Evolutionary conservation across 2,888 invertebrate species (phyloP), one percentile per base, ranked within the genome.

Genomic region (Yponomeuta sedellus): DNA sequence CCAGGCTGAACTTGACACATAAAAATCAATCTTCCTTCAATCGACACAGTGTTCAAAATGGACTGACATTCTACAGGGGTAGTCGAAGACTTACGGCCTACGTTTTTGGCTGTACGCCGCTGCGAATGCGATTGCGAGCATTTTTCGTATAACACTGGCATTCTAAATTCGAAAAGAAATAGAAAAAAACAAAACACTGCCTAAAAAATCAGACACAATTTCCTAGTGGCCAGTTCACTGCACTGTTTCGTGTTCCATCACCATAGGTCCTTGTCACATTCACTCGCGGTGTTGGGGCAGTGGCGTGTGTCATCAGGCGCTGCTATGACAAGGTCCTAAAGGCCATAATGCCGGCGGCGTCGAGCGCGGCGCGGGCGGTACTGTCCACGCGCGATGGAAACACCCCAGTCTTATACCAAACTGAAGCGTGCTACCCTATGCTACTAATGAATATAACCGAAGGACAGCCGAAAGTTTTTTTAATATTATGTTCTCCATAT

Each of bases 301-400:
- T 16, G 44, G 12, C 8, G 44, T 52, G 16, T 52, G 44, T 83
- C 20, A 58, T 11, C 19, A 58, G 20, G 20, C 11, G 63, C 44
- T 11, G 34, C 44, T 52, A 52, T 52, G 44, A 52, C 44, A 52
- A 52, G 44, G 44, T 52, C 16, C 44, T 52, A 52, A 52, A 52
- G 44, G 44, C 44, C 44, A 52, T 52, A 16, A 52, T 52, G 16
- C 40, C 19, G 39, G 63, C 63, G 40, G n/a, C 44, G 44, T 80
- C 81, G 81, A 80, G 83, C 83, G 81, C 88, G 84, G 85, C 85
- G 85, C 86, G 80, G 80, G 85, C 87, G 81, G 79, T 80, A 90
- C 89, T 89, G 89, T 80, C 87, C 88, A 83, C 77, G 77, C 80
- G 80, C 75, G 78, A 74, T 25, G 75, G 70, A 74, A 74, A 71